Evolutionary conservation across 2,888 invertebrate genomes (phyloP), one percentile per base, ranked within the genome.

Genomic region (Nesidiocoris tenuis): DNA sequence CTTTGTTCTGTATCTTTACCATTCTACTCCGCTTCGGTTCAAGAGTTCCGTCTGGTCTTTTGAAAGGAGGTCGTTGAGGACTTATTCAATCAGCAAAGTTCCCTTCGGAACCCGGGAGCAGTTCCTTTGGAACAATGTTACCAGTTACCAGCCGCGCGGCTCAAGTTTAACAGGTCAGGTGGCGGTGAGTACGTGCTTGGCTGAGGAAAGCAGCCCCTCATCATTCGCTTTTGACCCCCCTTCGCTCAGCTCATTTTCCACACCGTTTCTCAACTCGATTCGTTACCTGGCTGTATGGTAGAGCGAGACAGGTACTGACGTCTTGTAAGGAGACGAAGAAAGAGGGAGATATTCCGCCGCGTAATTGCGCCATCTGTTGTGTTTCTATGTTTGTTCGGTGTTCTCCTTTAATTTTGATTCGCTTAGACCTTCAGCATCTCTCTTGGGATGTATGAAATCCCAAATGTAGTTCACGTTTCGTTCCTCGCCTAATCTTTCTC

Each of bases 71-170:
- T 19, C 65, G 18, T 65, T 65, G 39, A 18, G 65, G 65, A 65
- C 65, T 65, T 39, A 65, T 65, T 65, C 39, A 65, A 65, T 65
- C 65, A 65, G 17, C 39, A 24, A 24, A 65, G 39, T 39, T 65
- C 54, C 65, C 54, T 16, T 23, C n/a, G 39, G 5, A 39, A 39
- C 39, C 2, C 19, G 25, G 12, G 39, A 39, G 39, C 12, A 39
- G 23, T 64, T 39, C 65, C 39, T 65, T 65, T 25, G 39, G 39
- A 65, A 25, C 65, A n/a, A 1, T 39, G 39, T 19, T 39, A 39
- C 3, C 39, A 39, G 39, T 19, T 39, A 39, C 3, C 39, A 39
- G 39, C 39, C 39, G 12, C 39, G 12, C 39, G 39, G 39, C 39
- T 39, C 39, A 39, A 39, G 39, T 39, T 39, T 39, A 39, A 39